Conservation (phyloP, 2,113 vertebrate genomes). For the Sprattus sprattus region DNA sequence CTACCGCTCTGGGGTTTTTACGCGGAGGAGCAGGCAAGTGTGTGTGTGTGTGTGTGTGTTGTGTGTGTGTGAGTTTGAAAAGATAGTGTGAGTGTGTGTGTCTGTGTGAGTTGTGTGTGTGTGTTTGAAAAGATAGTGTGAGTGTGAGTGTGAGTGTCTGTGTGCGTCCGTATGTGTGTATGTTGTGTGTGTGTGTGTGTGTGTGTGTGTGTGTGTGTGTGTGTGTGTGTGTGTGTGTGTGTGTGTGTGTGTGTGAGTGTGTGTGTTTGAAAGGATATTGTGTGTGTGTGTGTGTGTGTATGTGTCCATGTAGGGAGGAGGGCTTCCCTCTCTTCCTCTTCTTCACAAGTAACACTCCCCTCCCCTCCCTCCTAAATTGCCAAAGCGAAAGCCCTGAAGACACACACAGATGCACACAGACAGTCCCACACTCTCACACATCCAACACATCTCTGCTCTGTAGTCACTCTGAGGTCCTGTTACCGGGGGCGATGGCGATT, state of each 20-base stretch:
- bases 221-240: background rate
- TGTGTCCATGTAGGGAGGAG: slow-evolving; percentile 2
- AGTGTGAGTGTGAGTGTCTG: background rate
- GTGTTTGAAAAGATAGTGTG: background rate
- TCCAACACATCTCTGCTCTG: background rate
- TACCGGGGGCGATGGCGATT: slow-evolving; percentile 38
- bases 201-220: background rate
- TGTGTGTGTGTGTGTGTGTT: slow-evolving; percentile 17
- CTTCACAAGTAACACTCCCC: slow-evolving; percentile 22
- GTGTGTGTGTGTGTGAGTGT: slow-evolving; percentile 1
- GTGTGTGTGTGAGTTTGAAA: background rate
- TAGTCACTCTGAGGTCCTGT: slow-evolving; percentile 9
- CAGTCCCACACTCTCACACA: background rate
- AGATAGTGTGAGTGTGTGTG: background rate
- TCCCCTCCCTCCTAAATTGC: background rate
- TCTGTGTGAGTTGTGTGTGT: background rate
- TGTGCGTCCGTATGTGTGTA: background rate
- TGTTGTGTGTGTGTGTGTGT: background rate
- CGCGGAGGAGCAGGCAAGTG: slow-evolving; percentile 48
- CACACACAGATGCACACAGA: background rate
- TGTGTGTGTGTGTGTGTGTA: background rate
- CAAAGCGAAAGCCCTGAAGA: background rate
- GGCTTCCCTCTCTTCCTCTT: slow-evolving; percentile 40
- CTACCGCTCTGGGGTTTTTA: slow-evolving; percentile 58
- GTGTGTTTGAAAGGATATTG: background rate